These are phyloP conservation scores for Epinotia bilunana DNA, from an alignment of 2,888 invertebrate species.

Conservation along the genomic window DNA sequence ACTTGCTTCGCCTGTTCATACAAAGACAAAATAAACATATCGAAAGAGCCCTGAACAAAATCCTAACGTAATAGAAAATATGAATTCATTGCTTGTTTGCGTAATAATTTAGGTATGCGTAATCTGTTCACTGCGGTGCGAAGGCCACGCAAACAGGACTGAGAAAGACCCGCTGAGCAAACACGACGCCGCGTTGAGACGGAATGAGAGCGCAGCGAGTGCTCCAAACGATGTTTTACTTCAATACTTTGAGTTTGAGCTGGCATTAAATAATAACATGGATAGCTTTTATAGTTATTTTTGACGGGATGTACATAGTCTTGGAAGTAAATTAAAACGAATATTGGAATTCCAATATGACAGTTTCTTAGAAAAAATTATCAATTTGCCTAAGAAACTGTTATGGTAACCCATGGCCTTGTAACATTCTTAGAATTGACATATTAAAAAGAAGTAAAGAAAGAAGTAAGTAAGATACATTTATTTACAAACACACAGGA, in stretches of 20 bases:
- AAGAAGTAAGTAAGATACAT: too few relatives aligned
- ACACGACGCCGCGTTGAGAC: background rate
- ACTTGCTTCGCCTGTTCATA: background rate
- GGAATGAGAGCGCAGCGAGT: slow-evolving; percentile 5
- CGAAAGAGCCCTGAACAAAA: background rate
- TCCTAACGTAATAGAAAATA: background rate
- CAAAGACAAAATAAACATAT: background rate
- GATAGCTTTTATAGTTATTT: too few relatives aligned
- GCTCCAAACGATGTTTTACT: background rate
- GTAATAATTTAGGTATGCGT: background rate
- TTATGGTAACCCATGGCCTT: too few relatives aligned
- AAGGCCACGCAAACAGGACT: slow-evolving; percentile 20
- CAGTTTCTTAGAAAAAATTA: too few relatives aligned
- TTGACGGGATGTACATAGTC: too few relatives aligned
- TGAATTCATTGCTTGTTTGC: background rate
- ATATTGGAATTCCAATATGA: too few relatives aligned
- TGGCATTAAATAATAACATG: too few relatives aligned
- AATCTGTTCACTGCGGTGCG: slow-evolving; percentile 26
- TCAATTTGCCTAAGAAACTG: too few relatives aligned
- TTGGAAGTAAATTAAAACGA: too few relatives aligned
- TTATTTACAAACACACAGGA: too few relatives aligned
- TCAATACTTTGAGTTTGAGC: background rate
- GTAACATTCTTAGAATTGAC: too few relatives aligned
- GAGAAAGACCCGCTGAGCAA: slow-evolving; percentile 33
- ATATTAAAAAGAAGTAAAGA: too few relatives aligned